Evolutionary conservation across 2,113 vertebrate genomes (phyloP), one percentile per base, ranked within the genome.

Genomic region (Chionomys nivalis): DNA sequence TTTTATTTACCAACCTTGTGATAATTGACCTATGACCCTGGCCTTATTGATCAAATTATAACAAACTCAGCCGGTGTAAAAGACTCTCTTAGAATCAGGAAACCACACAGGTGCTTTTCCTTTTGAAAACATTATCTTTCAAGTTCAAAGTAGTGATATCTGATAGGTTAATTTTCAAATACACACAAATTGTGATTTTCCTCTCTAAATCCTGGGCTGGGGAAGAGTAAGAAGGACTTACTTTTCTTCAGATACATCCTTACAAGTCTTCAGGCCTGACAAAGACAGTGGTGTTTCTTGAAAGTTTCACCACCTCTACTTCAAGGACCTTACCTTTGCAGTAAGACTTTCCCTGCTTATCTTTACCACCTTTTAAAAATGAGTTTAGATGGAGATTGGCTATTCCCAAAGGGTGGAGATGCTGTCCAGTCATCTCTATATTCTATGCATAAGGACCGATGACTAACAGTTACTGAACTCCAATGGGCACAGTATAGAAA

Each of bases 1-100:
- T 95, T 96, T 96, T 95, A 96, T 90, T 96, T 78, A 77, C 68
- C 31, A 92, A 66, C 72, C 28, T 94, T 92, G 96, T 92, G 86
- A 96, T 97, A 94, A 95, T 95, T 96, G 96, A 97, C 95, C 68
- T 78, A 17, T 89, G 73, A 89, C 63, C 86, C 73, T 83, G 86
- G 92, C 68, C 73, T 92, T 97, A 97, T 96, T 95, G 92, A 98
- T 95, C 87, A 94, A 93, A 96, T 96, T 91, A 92, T 92, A 95
- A 96, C 94, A 85, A 97, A 95, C 90, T 94, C 89, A 76, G 86
- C 70, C 49, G 66, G n/a, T 73, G 61, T 83, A 90, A 96, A 94
- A 97, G 47, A n/a, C 66, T 94, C 70, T 91, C 85, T 97, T 92
- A 94, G 94, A 92, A 88, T 90, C 5, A 89, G 14, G 77, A 87